These are phyloP conservation scores for Phyllostomus hastatus DNA, from an alignment of 2,113 vertebrate species.

Conservation along the genomic window DNA sequence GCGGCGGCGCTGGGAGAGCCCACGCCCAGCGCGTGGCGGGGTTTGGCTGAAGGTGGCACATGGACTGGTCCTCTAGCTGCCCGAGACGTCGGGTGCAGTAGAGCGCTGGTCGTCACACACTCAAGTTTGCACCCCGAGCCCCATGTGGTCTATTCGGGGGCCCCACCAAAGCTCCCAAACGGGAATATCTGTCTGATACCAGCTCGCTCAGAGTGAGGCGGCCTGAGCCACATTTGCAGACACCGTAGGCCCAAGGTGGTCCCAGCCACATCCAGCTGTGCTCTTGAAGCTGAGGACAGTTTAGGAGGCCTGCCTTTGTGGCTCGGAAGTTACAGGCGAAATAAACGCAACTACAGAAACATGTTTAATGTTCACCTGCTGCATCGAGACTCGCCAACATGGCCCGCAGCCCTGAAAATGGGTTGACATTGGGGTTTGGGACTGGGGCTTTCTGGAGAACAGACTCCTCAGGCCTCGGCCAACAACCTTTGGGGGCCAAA, in stretches of 20 bases:
- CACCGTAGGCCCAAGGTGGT: slow-evolving; percentile 8
- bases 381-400: background rate
- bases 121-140: background rate
- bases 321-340: background rate
- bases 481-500: background rate
- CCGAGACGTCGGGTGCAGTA: background rate
- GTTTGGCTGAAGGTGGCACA: accelerated
- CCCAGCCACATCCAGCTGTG: slow-evolving; percentile 23
- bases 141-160: background rate
- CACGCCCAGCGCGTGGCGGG: accelerated
- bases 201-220: background rate
- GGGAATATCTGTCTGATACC: background rate
- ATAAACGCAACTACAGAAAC: background rate
- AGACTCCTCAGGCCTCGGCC: background rate
- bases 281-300: background rate
- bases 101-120: background rate
- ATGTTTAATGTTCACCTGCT: background rate
- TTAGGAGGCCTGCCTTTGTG: background rate
- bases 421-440: background rate
- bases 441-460: background rate
- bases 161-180: background rate
- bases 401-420: background rate
- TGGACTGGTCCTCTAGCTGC: background rate
- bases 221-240: slow-evolving; percentile 7
- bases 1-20: background rate